Evolutionary conservation across 1,140 invertebrate species (phyloP).

Genomic region (Solenopsis invicta): DNA sequence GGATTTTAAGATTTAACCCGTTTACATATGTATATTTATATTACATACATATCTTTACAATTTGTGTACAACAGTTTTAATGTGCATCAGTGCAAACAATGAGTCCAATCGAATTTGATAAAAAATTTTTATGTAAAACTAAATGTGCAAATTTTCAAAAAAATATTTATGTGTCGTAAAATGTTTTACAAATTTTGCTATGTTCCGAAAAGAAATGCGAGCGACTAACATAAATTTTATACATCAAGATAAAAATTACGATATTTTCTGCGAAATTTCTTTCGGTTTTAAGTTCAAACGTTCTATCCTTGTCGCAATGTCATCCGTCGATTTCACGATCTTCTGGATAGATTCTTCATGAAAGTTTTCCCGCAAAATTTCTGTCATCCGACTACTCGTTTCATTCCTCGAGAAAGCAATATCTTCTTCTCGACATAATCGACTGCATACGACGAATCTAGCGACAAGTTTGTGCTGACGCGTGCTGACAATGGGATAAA

Average conservation of each 20-base stretch:
- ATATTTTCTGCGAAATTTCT: slow-evolving; percentile 69
- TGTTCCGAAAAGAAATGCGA: too few relatives aligned
- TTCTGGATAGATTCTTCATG: not conserved
- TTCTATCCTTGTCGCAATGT: slow-evolving; percentile 67
- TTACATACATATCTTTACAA: too few relatives aligned
- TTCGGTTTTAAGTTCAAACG: slow-evolving; percentile 68
- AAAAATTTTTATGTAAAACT: too few relatives aligned
- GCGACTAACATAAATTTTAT: slow-evolving; percentile 3
- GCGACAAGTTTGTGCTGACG: slow-evolving; percentile 91
- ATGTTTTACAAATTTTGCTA: too few relatives aligned
- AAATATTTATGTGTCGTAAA: too few relatives aligned
- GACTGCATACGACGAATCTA: slow-evolving; percentile 94
- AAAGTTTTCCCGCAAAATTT: slow-evolving; percentile 74
- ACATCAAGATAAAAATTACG: slow-evolving; percentile 33
- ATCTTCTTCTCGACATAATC: slow-evolving; percentile 90
- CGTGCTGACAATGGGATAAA: slow-evolving; percentile 94
- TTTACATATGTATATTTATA: too few relatives aligned
- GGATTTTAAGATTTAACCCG: too few relatives aligned
- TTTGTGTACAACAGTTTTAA: too few relatives aligned
- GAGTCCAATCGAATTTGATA: too few relatives aligned
- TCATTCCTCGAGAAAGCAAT: slow-evolving; percentile 94
- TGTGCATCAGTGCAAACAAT: too few relatives aligned
- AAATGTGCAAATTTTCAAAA: too few relatives aligned
- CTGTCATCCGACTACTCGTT: slow-evolving; percentile 88
- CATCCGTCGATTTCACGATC: slow-evolving; percentile 37